Percentiles rank a stretch among this genome's conserved stretches.
Evolutionary conservation across 2,797 vertebrate species (phyloP).

Genomic region (Chaetophractus vellerosus): DNA sequence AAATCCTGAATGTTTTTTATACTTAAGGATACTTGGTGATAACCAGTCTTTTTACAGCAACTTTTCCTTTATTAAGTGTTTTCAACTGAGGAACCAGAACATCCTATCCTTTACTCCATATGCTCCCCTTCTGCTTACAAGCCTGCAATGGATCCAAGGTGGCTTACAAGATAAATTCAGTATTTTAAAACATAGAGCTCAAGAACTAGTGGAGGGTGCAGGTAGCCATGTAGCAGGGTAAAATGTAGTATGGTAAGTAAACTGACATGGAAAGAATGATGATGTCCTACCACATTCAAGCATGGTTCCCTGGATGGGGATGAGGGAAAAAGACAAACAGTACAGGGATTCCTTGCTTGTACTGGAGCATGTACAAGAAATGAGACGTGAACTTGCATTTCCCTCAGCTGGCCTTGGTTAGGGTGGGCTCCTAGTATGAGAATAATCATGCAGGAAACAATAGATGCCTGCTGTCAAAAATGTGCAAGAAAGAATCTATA

Average conservation of each 20-base stretch:
- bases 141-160: neutral
- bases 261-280: neutral
- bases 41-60: neutral
- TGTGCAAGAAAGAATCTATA: neutral
- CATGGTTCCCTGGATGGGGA: rapidly evolving
- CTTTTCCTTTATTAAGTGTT: neutral
- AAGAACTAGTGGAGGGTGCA: neutral
- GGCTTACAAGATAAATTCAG: neutral
- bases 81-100: neutral
- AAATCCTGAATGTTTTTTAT: neutral
- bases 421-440: neutral
- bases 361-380: neutral
- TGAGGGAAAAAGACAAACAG: neutral
- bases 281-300: neutral
- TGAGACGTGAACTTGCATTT: neutral
- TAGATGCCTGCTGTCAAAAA: neutral
- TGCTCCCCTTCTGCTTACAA: neutral
- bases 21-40: neutral
- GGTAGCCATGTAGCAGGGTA: neutral
- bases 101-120: neutral
- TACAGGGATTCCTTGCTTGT: neutral
- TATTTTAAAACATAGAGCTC: neutral
- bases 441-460: neutral
- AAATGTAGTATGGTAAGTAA: neutral
- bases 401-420: neutral